Evolutionary conservation across 2,113 vertebrate species (phyloP), one percentile per base, ranked within the genome.

Genomic region (Tiliqua scincoides): DNA sequence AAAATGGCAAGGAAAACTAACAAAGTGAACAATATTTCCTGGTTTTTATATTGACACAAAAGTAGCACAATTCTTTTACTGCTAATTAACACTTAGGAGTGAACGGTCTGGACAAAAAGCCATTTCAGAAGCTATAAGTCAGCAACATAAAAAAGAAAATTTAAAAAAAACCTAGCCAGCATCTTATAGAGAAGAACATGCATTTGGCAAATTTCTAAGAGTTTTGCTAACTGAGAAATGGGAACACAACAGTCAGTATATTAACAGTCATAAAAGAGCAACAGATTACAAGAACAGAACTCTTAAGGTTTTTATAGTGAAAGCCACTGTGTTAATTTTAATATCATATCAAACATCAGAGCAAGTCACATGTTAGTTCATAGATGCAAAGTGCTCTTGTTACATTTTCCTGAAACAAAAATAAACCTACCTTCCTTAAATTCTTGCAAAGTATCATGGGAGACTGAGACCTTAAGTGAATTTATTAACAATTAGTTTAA

Each of bases 401-500:
- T 95, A 94, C 63, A 81, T 91, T 88, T 93, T 89, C 93, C 94
- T 90, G 91, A 94, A 93, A 89, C 87, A 86, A 95, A 93, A 94
- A 86, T 84, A 94, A 94, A 96, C 95, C 95, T 95, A 95, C 95
- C 95, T 96, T 95, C 92, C 90, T 93, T 92, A 93, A 65, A 95
- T 89, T 95, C 94, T 95, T 93, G 93, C 91, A 90, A 93, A 94
- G 90, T 93, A 96, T 94, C 94, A 95, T 92, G 91, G 94, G 92
- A 91, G 94, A 95, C 57, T 93, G 94, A 94, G 86, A 93, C 95
- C 94, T 96, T 97, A 96, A 97, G 95, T 95, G 93, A 95, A 97
- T 98, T 97, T 98, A 97, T 97, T 96, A 96, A 97, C 94, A 97
- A 96, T 97, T 97, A 97, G 96, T 96, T 96, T 94, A 94, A 96